Conservation (phyloP, 2,888 invertebrate genomes). For the Leucozona laternaria region DNA sequence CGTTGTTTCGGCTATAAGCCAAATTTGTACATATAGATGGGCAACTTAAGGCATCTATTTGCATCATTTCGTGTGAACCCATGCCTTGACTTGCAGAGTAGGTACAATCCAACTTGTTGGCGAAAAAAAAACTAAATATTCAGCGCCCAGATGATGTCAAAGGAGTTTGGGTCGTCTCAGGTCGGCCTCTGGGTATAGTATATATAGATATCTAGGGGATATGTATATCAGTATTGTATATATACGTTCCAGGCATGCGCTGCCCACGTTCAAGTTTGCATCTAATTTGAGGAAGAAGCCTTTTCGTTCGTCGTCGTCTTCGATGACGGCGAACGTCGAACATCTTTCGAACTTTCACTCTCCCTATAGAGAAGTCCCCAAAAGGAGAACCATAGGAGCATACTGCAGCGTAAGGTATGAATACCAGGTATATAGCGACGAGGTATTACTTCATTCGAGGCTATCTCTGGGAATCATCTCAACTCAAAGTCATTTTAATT, state of each 20-base stretch:
- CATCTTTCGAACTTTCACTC: constrained; percentile 63
- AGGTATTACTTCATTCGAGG: constrained; percentile 63
- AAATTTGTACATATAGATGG: constrained; percentile 66
- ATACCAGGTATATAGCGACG: not conserved
- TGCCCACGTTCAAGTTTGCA: constrained; percentile 69
- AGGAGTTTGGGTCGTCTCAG: constrained; percentile 73
- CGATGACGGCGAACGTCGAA: not conserved
- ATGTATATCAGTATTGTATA: constrained; percentile 11
- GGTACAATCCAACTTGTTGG: constrained; percentile 33
- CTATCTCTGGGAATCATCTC: constrained; percentile 73
- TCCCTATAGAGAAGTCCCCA: constrained; percentile 31
- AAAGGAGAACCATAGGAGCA: constrained; percentile 6
- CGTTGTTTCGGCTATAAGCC: constrained; percentile 60
- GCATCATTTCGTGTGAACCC: constrained; percentile 74
- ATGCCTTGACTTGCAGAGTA: constrained; percentile 29
- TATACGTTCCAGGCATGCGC: constrained; percentile 55
- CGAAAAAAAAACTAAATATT: not conserved
- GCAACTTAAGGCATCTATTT: constrained; percentile 66
- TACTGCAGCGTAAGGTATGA: not conserved
- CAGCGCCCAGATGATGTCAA: constrained; percentile 73
- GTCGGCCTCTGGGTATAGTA: constrained; percentile 49
- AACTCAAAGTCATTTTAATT: constrained; percentile 64
- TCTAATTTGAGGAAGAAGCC: constrained; percentile 70
- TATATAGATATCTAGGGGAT: constrained; percentile 46
- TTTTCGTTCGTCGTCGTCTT: constrained; percentile 9